Percentiles rank a stretch among this genome's conserved stretches.
These are phyloP conservation scores for Clarias pachynema DNA, from an alignment of 2,797 vertebrate genomes.

Conservation along the genomic window DNA sequence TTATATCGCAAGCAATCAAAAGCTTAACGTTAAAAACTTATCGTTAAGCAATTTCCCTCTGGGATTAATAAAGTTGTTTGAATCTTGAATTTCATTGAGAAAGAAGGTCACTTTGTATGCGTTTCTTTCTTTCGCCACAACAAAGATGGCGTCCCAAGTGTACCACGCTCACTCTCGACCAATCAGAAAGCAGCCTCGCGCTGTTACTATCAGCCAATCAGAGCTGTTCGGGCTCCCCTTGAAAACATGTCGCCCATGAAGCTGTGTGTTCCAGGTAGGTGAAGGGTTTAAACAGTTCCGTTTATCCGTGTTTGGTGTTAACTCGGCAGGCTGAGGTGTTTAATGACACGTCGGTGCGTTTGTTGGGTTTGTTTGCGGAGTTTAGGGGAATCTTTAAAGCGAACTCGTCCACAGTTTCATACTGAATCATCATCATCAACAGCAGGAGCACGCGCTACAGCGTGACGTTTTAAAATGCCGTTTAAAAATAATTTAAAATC, in stretches of 20 bases:
- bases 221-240: slow-evolving; percentile 54
- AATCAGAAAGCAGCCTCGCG: slow-evolving; percentile 60
- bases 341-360: too few relatives aligned
- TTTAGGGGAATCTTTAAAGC: background rate
- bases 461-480: background rate
- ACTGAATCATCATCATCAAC: slow-evolving; percentile 26
- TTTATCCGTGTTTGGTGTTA: background rate
- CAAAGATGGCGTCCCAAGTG: slow-evolving; percentile 62
- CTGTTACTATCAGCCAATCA: slow-evolving; percentile 64
- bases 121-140: slow-evolving; percentile 47
- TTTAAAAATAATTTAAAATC: background rate
- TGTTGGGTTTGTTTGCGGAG: too few relatives aligned
- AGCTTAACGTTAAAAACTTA: too few relatives aligned
- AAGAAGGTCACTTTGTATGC: background rate
- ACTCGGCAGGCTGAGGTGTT: background rate
- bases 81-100: background rate
- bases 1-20: too few relatives aligned
- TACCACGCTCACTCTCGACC: slow-evolving; percentile 42
- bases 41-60: too few relatives aligned
- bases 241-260: slow-evolving; percentile 83
- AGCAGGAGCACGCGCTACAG: background rate
- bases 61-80: too few relatives aligned
- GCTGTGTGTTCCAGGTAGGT: slow-evolving; percentile 83
- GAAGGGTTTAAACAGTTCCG: background rate
- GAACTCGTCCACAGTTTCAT: background rate